A percentile compares a stretch with the other conserved stretches of the same genome.
Evolutionary conservation across 2,888 invertebrate genomes (phyloP).

Genomic region (Drosophila macrospina): DNA sequence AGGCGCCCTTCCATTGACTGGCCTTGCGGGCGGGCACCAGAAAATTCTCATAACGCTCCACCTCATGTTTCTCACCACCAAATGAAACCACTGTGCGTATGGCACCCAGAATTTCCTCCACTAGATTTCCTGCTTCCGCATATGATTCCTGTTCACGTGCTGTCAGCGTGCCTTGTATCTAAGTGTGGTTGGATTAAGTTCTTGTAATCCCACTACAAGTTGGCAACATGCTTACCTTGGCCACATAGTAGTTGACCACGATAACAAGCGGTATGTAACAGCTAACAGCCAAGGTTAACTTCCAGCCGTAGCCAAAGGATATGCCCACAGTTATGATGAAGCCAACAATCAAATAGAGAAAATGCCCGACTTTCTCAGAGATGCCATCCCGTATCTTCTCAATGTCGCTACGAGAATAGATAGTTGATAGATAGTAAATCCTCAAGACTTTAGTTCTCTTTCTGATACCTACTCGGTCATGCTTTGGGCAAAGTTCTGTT

Average conservation of each 20-base stretch:
- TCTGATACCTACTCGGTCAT: constrained; percentile 89
- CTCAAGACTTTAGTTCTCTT: constrained; percentile 53
- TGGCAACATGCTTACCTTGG: constrained; percentile 87
- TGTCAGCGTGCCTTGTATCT: constrained; percentile 89
- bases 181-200: neutral
- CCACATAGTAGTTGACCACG: constrained; percentile 90
- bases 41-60: constrained; percentile 87
- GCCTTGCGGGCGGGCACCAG: constrained; percentile 88
- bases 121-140: constrained; percentile 91
- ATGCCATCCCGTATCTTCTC: constrained; percentile 94
- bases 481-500: constrained; percentile 90
- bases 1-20: constrained; percentile 88
- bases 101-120: constrained; percentile 91
- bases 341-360: constrained; percentile 87
- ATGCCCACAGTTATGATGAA: constrained; percentile 88
- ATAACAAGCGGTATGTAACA: constrained; percentile 92
- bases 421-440: neutral
- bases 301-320: constrained; percentile 94
- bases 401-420: constrained; percentile 87
- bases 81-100: constrained; percentile 92
- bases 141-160: constrained; percentile 90
- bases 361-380: constrained; percentile 93
- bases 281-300: constrained; percentile 92
- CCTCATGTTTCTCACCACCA: constrained; percentile 91
- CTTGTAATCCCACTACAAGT: too few species aligned